A percentile compares a stretch with the other conserved stretches of the same genome.
These are phyloP conservation scores for Rhea americana DNA, from an alignment of 2,113 vertebrate species.

Conservation along the genomic window DNA sequence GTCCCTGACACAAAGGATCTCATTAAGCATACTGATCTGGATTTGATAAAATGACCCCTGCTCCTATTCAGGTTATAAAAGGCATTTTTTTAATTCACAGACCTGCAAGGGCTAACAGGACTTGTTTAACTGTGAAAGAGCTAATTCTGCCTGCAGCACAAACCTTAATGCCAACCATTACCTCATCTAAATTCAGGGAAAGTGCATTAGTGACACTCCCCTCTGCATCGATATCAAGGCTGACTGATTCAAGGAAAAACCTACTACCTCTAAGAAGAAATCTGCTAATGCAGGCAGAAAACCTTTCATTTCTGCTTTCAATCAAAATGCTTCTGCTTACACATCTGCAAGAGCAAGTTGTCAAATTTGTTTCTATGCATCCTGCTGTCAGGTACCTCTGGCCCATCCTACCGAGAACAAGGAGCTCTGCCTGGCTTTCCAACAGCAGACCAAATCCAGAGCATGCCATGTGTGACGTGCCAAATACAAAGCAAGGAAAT, in stretches of 20 bases:
- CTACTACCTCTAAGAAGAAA: neutral
- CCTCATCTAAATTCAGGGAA: constrained; percentile 54
- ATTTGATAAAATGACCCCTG: constrained; percentile 8
- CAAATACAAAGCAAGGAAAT: neutral
- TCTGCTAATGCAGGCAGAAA: neutral
- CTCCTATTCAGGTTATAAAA: constrained; percentile 28
- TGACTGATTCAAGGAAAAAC: neutral
- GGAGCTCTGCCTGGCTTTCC: neutral
- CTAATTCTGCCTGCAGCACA: constrained; percentile 18
- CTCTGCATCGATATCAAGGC: constrained; percentile 4
- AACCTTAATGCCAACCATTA: constrained; percentile 47
- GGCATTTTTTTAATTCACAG: neutral
- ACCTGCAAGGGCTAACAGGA: constrained; percentile 34
- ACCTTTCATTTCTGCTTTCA: neutral
- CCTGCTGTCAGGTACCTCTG: neutral
- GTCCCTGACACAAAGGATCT: neutral
- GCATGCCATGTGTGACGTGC: neutral
- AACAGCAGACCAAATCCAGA: neutral
- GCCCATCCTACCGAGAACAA: neutral
- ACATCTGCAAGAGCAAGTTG: neutral
- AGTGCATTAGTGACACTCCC: neutral
- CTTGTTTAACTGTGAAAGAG: constrained; percentile 36
- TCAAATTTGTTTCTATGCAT: neutral
- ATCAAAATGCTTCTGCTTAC: neutral
- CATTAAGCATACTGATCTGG: constrained; percentile 21